A percentile compares a stretch with the other conserved stretches of the same genome.
Evolutionary conservation across 2,797 vertebrate species (phyloP).

Genomic region (Manis crassicaudata): DNA sequence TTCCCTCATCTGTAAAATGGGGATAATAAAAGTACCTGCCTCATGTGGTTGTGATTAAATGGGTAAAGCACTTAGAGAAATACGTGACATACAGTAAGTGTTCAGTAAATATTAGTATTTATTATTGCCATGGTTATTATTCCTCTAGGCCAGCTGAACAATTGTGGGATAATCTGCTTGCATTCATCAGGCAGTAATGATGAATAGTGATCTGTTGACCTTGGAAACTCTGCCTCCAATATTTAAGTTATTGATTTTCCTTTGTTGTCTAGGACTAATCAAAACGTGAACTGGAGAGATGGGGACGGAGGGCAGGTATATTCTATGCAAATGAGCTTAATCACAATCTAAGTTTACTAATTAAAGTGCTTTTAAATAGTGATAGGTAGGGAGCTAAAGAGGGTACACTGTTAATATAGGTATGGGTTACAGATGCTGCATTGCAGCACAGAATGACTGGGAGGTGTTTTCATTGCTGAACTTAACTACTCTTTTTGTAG

Average conservation of each 20-base stretch:
- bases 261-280: slow-evolving; percentile 19
- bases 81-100: background rate
- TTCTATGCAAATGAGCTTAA: background rate
- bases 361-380: background rate
- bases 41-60: slow-evolving; percentile 1
- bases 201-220: background rate
- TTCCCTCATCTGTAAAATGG: slow-evolving; percentile 36
- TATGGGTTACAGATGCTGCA: background rate
- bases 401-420: background rate
- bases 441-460: background rate
- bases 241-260: background rate
- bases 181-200: background rate
- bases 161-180: background rate
- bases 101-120: background rate
- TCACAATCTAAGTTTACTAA: background rate
- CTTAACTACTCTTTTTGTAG: slow-evolving; percentile 80
- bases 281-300: background rate
- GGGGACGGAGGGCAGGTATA: background rate
- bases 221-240: background rate
- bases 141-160: background rate
- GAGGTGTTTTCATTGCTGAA: background rate
- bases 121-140: background rate
- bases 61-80: background rate
- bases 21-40: background rate
- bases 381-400: background rate